Evolutionary conservation across 2,797 vertebrate genomes (phyloP).

Genomic region (Peromyscus attwateri): DNA sequence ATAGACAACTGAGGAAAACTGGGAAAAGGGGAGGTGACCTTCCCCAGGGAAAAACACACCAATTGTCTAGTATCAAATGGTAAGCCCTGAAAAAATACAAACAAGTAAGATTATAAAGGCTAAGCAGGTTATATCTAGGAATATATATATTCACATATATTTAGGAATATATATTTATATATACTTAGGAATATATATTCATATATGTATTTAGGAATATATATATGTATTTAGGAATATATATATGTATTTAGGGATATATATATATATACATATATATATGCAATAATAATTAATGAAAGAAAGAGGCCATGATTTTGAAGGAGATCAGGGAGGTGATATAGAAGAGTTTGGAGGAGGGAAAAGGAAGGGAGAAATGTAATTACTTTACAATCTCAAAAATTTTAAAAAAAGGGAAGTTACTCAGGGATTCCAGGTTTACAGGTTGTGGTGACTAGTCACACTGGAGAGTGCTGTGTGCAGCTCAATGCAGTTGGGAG

Average conservation of each 20-base stretch:
- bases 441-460: not conserved
- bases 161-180: not conserved
- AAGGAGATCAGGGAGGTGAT: not conserved
- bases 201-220: too few species aligned
- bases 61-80: not conserved
- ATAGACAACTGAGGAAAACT: not conserved
- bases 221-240: not conserved
- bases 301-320: not conserved
- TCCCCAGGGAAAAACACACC: not conserved
- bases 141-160: not conserved
- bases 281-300: not conserved
- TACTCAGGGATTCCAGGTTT: not conserved
- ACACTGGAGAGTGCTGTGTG: too few species aligned
- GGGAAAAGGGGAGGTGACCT: not conserved
- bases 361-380: not conserved
- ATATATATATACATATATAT: not conserved
- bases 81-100: not conserved
- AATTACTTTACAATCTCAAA: not conserved
- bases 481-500: not conserved
- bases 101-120: not conserved
- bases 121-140: not conserved
- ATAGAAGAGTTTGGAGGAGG: not conserved
- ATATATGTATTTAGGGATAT: not conserved
- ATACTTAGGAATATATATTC: too few species aligned
- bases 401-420: not conserved